Evolutionary conservation across 2,797 vertebrate genomes (phyloP), one percentile per base, ranked within the genome.

Genomic region (Sebastes minor): DNA sequence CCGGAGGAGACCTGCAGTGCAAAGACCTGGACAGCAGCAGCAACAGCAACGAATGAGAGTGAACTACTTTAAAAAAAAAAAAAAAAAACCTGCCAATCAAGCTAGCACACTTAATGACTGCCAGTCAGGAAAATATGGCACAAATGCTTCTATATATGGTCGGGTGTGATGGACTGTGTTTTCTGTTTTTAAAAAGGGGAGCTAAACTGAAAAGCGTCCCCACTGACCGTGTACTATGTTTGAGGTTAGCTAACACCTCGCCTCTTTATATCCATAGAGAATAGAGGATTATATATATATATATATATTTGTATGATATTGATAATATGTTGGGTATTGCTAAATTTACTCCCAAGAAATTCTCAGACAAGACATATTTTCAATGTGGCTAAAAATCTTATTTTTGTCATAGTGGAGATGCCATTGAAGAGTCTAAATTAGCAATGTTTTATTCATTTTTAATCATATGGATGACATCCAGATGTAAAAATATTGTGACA

Each of bases 1-100:
- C 96, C 3, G 95, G 96, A 0, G 97, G 97, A 4, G 97, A 98
- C 89, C 96, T 99, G 89, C 98, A 99, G 91, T 99, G 98, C 94
- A 98, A 98, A 77, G 95, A 96, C 1, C 96, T 97, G 0, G 97
- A 99, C 95, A 96, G 96, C 42, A 94, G 94, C 85, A 94, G 79
- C 91, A 93, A 88, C 93, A 92, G 84, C 90, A 95, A 97, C 81
- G 96, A 99, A 96, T 98, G 97, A 99, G 73, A 80, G 81, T 2
- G 1, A 35, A 25, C 4, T 0, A 74, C 61, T 76, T 64, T 64
- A 42, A 76, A 42, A 42, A 42, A 38, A 42, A 42, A 3, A 11
- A 4, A 42, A 42, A 42, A 42, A 42, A 42, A 27, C 86, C 86
- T 87, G 91, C 90, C 90, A 91, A 90, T 92, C 90, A 90, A 91